Base-by-base conservation (phyloP, 1,140 invertebrate genomes). In the Proctacanthus coquilletti region DNA sequence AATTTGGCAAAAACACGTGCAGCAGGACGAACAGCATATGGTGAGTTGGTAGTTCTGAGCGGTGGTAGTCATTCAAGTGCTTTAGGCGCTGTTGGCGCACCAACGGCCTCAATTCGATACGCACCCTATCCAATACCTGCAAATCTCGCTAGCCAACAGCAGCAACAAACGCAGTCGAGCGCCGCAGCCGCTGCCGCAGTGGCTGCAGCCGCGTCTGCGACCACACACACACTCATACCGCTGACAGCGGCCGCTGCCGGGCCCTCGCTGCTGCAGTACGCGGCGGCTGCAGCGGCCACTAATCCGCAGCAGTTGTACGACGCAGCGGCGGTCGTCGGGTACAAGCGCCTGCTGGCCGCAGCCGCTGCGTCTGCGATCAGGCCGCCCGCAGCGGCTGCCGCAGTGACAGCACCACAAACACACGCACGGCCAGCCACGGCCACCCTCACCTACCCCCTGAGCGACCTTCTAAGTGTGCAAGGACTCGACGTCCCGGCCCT, bases 1-100 rank as follows among this genome's bases (percentile, higher is more conserved):
- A 91, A 88, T 64, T 66, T 88, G 68, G 86, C 85, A 51, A 89
- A 91, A 74, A 89, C 85, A 63, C 77, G 86, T 62, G 84, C 84
- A 50, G 83, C 84, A 47, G 84, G 84, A 49, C 78, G 85, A 63
- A 84, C 84, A 62, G 80, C 84, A 68, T 92, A 89, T 76, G 85
- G 86, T 92, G 84, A 91, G 85, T 88, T 85, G 71, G 74, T 85
- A 74, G 78, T 84, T 72, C 77, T 82, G 69, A 74, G 74, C 65
- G 63, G 62, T 79, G 34, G 18, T 20, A 14, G 53, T 34, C 39
- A 53, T 46, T 49, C 51, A 38, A 52, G 52, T 52, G 53, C 51
- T 52, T 51, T 52, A 47, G 45, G 49, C 40, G 52, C 31, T 10
- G 31, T 8, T 15, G 9, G 9, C 15, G 9, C 31, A 33, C 55